Conservation (phyloP, 1,140 invertebrate species). For the Sipha flava region DNA sequence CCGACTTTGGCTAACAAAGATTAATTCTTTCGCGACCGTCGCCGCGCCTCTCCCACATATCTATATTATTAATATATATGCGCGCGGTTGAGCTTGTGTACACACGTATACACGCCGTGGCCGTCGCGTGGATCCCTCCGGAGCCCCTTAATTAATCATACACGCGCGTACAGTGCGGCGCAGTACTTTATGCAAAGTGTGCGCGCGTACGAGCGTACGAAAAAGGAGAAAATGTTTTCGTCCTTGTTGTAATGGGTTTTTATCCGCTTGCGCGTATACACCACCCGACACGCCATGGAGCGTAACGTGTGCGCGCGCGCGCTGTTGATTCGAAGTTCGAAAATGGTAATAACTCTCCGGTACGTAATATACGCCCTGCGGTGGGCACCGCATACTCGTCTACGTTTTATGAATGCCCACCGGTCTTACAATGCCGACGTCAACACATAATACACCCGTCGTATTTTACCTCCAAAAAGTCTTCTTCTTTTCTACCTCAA, state of each 20-base stretch:
- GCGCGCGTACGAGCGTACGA: too few relatives aligned
- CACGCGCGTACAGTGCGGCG: too few relatives aligned
- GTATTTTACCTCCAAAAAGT: neutral
- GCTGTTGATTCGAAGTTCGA: neutral
- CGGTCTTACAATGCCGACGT: neutral
- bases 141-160: constrained; percentile 30
- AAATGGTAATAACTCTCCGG: neutral
- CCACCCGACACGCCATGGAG: neutral
- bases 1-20: constrained; percentile 32
- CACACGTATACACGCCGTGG: too few relatives aligned
- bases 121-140: neutral
- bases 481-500: too few relatives aligned
- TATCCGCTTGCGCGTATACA: neutral
- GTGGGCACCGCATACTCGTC: too few relatives aligned
- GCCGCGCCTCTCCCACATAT: too few relatives aligned
- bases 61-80: too few relatives aligned
- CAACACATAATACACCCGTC: neutral
- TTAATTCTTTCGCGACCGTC: constrained; percentile 28
- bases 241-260: constrained; percentile 21
- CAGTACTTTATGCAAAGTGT: neutral
- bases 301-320: neutral
- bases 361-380: too few relatives aligned
- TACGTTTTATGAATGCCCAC: too few relatives aligned
- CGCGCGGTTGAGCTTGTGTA: too few relatives aligned
- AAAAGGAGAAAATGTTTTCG: constrained; percentile 22